Percentiles rank a stretch among this genome's conserved stretches.
Conservation (phyloP, 1,140 invertebrate species). For the Zaprionus taronus region DNA sequence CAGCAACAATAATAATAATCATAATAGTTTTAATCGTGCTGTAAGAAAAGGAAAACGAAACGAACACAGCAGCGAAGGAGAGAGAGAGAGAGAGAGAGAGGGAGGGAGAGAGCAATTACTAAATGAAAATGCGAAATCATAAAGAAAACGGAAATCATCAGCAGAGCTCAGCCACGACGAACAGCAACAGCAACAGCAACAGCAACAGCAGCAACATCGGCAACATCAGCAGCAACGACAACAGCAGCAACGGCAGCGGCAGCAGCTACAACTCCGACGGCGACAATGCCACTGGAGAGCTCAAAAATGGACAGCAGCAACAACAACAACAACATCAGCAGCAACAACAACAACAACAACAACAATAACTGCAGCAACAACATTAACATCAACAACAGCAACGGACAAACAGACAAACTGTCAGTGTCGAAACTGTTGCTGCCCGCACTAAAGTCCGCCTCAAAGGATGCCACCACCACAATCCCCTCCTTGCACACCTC, state of each 20-base stretch:
- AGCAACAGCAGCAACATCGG: constrained; percentile 26
- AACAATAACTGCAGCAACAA: constrained; percentile 30
- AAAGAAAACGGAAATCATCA: constrained; percentile 75
- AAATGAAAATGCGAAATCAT: constrained; percentile 79
- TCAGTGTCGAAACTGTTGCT: constrained; percentile 48
- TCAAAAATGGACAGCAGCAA: constrained; percentile 37
- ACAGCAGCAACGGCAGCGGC: constrained; percentile 18
- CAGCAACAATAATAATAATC: constrained; percentile 26
- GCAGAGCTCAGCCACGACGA: constrained; percentile 48
- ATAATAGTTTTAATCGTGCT: constrained; percentile 33
- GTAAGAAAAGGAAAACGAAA: constrained; percentile 31
- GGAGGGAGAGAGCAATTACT: constrained; percentile 46
- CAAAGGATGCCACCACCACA: constrained; percentile 46
- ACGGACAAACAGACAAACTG: constrained; percentile 44
- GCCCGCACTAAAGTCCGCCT: constrained; percentile 46
- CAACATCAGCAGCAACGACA: constrained; percentile 26
- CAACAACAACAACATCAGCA: constrained; percentile 34
- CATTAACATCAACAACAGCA: constrained; percentile 38
- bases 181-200: constrained; percentile 40
- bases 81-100: not conserved
- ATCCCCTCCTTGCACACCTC: constrained; percentile 2
- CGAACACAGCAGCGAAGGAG: constrained; percentile 14
- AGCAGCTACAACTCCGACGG: constrained; percentile 22
- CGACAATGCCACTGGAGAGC: constrained; percentile 32
- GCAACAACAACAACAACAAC: constrained; percentile 32